phyloP scores from a whole-genome alignment of 2,113 vertebrate genomes.

The Aegithalos caudatus region DNA sequence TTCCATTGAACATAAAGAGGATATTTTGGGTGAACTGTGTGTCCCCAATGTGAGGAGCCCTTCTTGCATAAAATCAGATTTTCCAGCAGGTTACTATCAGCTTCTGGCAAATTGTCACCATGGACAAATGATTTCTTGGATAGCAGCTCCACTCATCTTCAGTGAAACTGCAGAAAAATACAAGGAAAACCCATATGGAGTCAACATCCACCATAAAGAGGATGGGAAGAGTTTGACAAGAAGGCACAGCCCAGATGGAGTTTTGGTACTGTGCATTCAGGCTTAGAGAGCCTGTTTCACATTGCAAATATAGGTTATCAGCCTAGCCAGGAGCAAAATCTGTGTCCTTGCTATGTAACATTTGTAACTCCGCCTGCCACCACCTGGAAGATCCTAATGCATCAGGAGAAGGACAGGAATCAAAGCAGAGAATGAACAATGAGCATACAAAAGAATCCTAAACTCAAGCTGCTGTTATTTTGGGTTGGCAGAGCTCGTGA shows the following conservation, averaged over 20 bases:
- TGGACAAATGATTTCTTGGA: not conserved
- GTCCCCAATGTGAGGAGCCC: not conserved
- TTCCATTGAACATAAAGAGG: not conserved
- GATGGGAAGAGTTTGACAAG: not conserved
- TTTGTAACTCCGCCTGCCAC: not conserved
- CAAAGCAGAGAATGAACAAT: not conserved
- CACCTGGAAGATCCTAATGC: not conserved
- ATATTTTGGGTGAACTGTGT: not conserved
- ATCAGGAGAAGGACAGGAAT: not conserved
- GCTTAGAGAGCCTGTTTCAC: not conserved
- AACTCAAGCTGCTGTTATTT: not conserved
- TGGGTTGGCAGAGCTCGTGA: not conserved
- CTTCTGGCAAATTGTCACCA: not conserved
- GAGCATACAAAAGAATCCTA: not conserved
- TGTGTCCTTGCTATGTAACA: not conserved
- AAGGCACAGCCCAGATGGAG: constrained; percentile 18
- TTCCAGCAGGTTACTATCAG: not conserved
- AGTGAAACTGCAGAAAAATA: not conserved
- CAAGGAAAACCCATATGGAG: not conserved
- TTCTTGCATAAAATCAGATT: not conserved
- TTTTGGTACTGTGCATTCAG: not conserved
- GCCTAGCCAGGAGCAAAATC: constrained; percentile 2
- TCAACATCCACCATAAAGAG: not conserved
- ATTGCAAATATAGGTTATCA: not conserved
- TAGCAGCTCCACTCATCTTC: not conserved